Evolutionary conservation across 2,113 vertebrate genomes (phyloP).

Genomic region (Cricetomys ansorgei): DNA sequence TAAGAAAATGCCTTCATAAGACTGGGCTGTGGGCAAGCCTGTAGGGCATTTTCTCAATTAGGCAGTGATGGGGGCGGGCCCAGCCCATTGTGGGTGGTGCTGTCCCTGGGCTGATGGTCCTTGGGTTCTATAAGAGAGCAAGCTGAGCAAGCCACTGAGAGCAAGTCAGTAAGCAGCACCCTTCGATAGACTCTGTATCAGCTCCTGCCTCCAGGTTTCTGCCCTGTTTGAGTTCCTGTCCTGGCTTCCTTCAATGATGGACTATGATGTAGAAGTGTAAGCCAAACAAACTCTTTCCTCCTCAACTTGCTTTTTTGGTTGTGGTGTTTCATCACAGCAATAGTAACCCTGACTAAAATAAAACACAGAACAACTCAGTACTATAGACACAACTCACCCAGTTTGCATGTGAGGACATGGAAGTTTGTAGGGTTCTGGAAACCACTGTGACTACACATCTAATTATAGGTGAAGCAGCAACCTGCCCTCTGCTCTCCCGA

Average conservation of each 20-base stretch:
- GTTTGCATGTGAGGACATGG: neutral
- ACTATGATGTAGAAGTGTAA: neutral
- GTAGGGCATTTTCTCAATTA: neutral
- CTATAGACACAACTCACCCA: neutral
- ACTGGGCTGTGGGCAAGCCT: neutral
- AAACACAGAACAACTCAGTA: neutral
- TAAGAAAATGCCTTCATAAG: neutral
- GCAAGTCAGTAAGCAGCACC: too few species aligned
- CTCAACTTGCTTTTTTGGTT: neutral
- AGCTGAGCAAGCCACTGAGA: neutral
- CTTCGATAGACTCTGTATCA: neutral
- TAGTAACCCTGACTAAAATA: neutral
- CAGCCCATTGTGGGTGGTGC: neutral
- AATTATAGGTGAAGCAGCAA: neutral
- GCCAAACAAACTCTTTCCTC: neutral
- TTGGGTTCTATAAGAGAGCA: neutral
- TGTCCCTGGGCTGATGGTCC: neutral
- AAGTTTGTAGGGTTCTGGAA: slow-evolving; percentile 13
- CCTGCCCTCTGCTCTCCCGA: neutral
- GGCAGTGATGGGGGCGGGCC: neutral
- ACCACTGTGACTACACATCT: neutral
- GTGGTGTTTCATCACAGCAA: neutral
- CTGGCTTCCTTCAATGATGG: neutral
- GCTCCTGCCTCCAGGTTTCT: neutral
- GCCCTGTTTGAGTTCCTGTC: neutral